Conservation (phyloP, 2,888 invertebrate genomes). For the Mythimna ferrago region DNA sequence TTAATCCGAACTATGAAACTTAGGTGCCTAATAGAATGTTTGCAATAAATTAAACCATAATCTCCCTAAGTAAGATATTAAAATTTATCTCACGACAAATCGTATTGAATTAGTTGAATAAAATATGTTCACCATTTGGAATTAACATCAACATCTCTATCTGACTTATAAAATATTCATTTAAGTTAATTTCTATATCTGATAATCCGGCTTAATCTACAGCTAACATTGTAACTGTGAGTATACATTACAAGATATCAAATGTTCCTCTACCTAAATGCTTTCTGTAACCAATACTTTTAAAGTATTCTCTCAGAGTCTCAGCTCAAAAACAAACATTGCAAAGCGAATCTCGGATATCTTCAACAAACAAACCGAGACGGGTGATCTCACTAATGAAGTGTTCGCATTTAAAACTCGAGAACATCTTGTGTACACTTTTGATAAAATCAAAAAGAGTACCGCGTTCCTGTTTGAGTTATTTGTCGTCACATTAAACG, state of each 20-base stretch:
- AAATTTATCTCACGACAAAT: slow-evolving; percentile 52
- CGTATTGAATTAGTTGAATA: slow-evolving; percentile 41
- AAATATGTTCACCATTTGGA: slow-evolving; percentile 34
- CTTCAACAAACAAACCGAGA: slow-evolving; percentile 71
- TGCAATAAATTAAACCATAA: slow-evolving; percentile 50
- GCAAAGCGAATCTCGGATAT: slow-evolving; percentile 73
- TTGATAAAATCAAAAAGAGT: slow-evolving; percentile 87
- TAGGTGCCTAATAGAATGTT: slow-evolving; percentile 30
- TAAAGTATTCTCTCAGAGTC: slow-evolving; percentile 55
- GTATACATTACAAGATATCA: slow-evolving; percentile 41
- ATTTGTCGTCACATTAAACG: slow-evolving; percentile 90
- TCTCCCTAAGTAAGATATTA: slow-evolving; percentile 49
- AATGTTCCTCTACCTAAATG: slow-evolving; percentile 16
- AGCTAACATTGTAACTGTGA: slow-evolving; percentile 11
- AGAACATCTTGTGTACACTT: slow-evolving; percentile 78
- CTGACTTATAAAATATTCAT: slow-evolving; percentile 50
- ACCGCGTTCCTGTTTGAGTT: slow-evolving; percentile 85
- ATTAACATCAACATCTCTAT: slow-evolving; percentile 57
- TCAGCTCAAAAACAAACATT: slow-evolving; percentile 68
- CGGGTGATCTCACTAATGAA: slow-evolving; percentile 87
- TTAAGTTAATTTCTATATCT: slow-evolving; percentile 34
- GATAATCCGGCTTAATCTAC: slow-evolving; percentile 50
- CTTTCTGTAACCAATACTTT: slow-evolving; percentile 44
- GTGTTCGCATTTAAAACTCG: slow-evolving; percentile 82
- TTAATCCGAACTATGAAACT: slow-evolving; percentile 23